Percentiles rank a stretch among this genome's conserved stretches.
Conservation (phyloP, 2,113 vertebrate species). For the Procapra przewalskii region DNA sequence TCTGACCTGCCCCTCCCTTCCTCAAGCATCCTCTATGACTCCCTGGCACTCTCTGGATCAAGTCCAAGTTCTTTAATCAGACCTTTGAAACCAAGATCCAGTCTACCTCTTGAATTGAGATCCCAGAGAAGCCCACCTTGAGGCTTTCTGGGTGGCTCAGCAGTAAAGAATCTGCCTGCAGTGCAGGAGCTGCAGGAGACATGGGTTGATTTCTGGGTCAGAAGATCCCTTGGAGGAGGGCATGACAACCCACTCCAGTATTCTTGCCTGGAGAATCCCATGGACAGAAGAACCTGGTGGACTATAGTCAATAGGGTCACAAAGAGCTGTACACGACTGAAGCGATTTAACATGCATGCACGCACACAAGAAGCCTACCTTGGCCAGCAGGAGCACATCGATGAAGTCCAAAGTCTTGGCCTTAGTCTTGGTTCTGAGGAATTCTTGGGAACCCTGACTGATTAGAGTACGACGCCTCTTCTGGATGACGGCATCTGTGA, state of each 20-base stretch:
- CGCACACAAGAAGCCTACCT: conserved; percentile 69
- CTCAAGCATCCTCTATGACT: background rate
- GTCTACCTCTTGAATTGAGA: background rate
- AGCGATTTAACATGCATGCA: background rate
- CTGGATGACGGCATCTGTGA: conserved; percentile 83
- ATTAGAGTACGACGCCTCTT: conserved; percentile 66
- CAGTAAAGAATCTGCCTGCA: background rate
- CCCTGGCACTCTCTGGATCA: background rate
- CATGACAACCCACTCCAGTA: background rate
- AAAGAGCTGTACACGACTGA: background rate
- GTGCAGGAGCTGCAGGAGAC: background rate
- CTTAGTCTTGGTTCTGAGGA: conserved; percentile 59
- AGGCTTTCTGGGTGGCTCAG: background rate
- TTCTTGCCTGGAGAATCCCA: background rate
- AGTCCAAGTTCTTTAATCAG: background rate
- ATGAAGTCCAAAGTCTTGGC: conserved; percentile 86
- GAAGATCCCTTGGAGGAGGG: background rate
- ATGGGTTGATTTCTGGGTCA: background rate
- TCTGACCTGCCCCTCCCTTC: background rate
- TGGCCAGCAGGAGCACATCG: conserved; percentile 87
- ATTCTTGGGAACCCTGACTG: conserved; percentile 54
- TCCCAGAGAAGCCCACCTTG: conserved; percentile 74
- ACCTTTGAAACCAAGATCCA: background rate
- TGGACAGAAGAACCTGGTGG: background rate
- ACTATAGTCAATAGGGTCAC: background rate